Evolutionary conservation across 2,113 vertebrate genomes (phyloP), one percentile per base, ranked within the genome.

Genomic region (Oncorhynchus nerka): DNA sequence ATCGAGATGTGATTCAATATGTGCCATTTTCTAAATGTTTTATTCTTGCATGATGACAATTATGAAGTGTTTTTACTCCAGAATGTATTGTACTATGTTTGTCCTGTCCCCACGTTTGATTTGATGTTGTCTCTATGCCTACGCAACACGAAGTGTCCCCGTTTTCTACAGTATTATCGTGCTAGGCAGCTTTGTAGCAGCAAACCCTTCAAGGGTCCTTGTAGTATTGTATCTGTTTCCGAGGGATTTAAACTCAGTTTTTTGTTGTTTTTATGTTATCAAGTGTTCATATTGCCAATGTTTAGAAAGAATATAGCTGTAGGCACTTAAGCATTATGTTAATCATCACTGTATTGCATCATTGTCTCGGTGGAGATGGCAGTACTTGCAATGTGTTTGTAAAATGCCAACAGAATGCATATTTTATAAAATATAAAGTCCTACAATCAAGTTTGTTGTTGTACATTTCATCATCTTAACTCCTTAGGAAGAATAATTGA

Each of bases 91-190:
- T 87, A 84, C 81, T 87, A 82, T 91, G 89, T 94, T 90, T 90
- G 92, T 93, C 80, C 86, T 90, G 91, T 91, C 88, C 85, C 85
- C 87, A 77, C 88, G 78, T 94, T 87, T 85, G 89, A 90, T 92
- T 83, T 81, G 84, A 90, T 85, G 48, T 88, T 86, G 85, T 92
- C 84, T 90, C 87, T 91, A 86, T 94, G 93, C 88, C 89, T 89
- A 55, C 75, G 85, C 86, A 89, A 92, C 85, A 93, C 95, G 93
- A 95, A 91, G 92, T 94, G 89, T 87, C 78, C 80, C 90, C 89
- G 39, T 90, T 91, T 91, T 89, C 92, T 84, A 85, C 96, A 97
- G 95, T 97, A 95, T 97, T 97, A 95, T 82, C 79, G 92, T 87
- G 89, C 87, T 86, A 90, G 88, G 89, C 92, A 93, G 89, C 83